Evolutionary conservation across 1,140 invertebrate genomes (phyloP).

Genomic region (Globodera rostochiensis): DNA sequence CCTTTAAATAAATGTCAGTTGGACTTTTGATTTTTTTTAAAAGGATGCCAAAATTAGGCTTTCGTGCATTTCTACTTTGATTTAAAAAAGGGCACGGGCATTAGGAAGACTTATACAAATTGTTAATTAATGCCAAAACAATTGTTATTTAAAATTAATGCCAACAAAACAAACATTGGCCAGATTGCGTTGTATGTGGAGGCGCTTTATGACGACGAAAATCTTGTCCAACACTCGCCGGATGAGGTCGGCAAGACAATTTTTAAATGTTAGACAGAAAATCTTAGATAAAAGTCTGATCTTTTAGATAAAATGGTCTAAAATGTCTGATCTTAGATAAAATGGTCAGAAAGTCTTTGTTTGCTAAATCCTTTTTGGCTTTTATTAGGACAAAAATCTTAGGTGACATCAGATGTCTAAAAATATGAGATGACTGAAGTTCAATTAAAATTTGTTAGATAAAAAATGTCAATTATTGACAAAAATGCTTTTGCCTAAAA

Average conservation of each 20-base stretch:
- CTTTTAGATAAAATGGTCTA: background rate
- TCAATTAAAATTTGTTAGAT: too few species aligned
- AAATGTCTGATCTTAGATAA: background rate
- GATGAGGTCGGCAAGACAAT: constrained; percentile 6
- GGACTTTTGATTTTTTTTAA: too few species aligned
- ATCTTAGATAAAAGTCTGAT: background rate
- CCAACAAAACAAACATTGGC: background rate
- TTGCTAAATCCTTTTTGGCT: too few species aligned
- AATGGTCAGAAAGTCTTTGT: background rate
- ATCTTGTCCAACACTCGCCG: constrained; percentile 43
- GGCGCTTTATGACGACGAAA: constrained; percentile 52
- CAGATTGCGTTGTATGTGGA: constrained; percentile 50
- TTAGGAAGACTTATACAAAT: too few species aligned
- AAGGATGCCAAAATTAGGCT: too few species aligned
- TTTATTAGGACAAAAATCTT: background rate
- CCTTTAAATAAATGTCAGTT: too few species aligned
- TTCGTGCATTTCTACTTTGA: too few species aligned
- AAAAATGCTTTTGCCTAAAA: too few species aligned
- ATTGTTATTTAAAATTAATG: constrained; percentile 2
- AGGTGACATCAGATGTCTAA: background rate
- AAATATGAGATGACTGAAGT: too few species aligned
- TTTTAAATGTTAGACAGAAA: constrained; percentile 6
- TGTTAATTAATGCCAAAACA: too few species aligned
- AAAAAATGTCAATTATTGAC: too few species aligned
- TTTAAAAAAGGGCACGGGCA: too few species aligned